Base-by-base conservation (phyloP, 2,888 invertebrate species). In the Cylindroiulus punctatus region DNA sequence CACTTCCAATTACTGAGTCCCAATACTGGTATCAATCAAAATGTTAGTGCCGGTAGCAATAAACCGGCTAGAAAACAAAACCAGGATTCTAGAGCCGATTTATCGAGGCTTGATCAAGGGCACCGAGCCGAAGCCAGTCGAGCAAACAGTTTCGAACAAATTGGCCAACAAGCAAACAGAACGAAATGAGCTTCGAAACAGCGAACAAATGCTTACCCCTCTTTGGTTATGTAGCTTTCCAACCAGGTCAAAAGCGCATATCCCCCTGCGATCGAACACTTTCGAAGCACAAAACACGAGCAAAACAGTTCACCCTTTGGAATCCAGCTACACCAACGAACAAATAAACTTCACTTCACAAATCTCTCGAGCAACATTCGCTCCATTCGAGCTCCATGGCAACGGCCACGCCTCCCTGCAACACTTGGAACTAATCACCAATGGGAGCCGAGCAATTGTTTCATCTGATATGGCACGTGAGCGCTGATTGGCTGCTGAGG, bases 251-350 rank as follows among this genome's bases (percentile, higher is more conserved):
- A 30, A 30, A 5, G 0, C 76, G 76, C 76, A 76, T 76, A 76
- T 76, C 76, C 76, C 76, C 30, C 12, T 76, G 76, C 30, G 30
- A 76, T 1, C 2, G 76, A 30, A 30, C 76, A 76, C 14, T 30
- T 76, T 76, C 30, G 76, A 76, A 76, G 76, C 76, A 76, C 76
- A 76, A 76, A 76, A 22, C 52, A 14, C 76, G 76, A 76, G 76
- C 26, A 76, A 30, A 65, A 76, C 76, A 76, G 76, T 76, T 76
- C 76, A 76, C 76, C 76, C 26, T 76, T 76, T 76, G 12, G 76
- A 76, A 30, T 76, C 30, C 4, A 30, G 26, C 26, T 30, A 14
- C 10, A 30, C 76, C 12, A 76, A 76, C 30, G 76, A 76, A 65
- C 65, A 65, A 76, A 76, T 30, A 76, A 76, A 76, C 76, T 76